Conservation (phyloP, 1,140 invertebrate genomes). For the Neodiprion pinetum region DNA sequence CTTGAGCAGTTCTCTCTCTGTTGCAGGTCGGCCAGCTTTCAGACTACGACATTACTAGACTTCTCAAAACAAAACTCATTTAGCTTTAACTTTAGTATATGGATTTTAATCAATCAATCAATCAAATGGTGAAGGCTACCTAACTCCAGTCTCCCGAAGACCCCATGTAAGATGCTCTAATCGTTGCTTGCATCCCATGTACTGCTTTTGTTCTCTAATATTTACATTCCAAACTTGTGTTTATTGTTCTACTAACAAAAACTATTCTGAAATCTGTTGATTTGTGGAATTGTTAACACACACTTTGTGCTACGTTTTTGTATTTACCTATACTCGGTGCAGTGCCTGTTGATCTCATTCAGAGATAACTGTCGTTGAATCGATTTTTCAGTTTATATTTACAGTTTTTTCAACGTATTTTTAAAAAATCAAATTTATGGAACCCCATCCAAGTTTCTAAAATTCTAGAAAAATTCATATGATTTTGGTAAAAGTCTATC, state of each 20-base stretch:
- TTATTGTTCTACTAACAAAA: not conserved
- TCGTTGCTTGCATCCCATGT: constrained; percentile 20
- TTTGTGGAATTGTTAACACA: no score
- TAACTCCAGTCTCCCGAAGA: constrained; percentile 36
- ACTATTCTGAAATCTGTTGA: no score
- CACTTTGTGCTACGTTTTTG: not conserved
- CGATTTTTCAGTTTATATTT: no score
- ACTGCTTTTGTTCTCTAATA: not conserved
- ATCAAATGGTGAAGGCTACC: constrained; percentile 50
- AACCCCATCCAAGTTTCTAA: no score
- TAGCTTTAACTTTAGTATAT: constrained; percentile 49
- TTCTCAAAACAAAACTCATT: constrained; percentile 47
- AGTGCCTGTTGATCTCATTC: not conserved
- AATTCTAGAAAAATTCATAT: no score
- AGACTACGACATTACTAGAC: constrained; percentile 66
- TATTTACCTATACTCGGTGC: not conserved
- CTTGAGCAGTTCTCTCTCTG: constrained; percentile 60
- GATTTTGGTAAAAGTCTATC: no score
- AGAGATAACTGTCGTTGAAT: no score
- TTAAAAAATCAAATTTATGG: no score
- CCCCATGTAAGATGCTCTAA: constrained; percentile 32
- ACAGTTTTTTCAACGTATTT: no score
- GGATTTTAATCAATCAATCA: constrained; percentile 39
- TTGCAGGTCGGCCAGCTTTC: constrained; percentile 65
- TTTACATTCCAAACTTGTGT: not conserved